Percentiles rank a stretch among this genome's conserved stretches.
phyloP scores from a whole-genome alignment of 64 coral and sea anemone species.

The Astreopora myriophthalma region DNA sequence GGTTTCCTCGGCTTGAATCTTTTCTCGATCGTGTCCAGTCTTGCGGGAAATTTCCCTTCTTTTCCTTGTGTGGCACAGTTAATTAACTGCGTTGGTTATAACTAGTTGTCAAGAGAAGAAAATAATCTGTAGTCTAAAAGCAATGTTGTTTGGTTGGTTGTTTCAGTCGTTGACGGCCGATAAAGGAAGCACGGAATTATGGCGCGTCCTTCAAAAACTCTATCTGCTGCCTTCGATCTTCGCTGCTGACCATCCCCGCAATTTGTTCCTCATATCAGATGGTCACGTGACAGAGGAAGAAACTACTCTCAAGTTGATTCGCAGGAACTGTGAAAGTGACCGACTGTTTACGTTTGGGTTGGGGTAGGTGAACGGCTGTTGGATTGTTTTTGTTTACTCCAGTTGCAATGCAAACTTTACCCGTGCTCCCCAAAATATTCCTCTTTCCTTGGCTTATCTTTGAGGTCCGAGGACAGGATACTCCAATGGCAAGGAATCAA shows the following conservation, averaged over 20 bases:
- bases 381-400: neutral
- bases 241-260: conserved; percentile 70
- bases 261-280: conserved; percentile 88
- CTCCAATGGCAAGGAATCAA: too few species aligned
- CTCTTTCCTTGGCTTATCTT: too few species aligned
- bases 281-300: conserved; percentile 96
- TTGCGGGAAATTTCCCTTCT: too few species aligned
- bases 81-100: too few species aligned
- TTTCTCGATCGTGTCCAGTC: too few species aligned
- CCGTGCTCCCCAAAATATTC: too few species aligned
- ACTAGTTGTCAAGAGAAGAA: too few species aligned
- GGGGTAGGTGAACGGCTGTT: conserved; percentile 58
- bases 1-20: too few species aligned
- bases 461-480: too few species aligned
- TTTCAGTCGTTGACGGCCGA: conserved; percentile 43
- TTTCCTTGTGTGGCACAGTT: too few species aligned
- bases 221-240: conserved; percentile 72
- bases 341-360: conserved; percentile 86
- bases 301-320: conserved; percentile 49
- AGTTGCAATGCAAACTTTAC: too few species aligned
- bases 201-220: conserved; percentile 66
- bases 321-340: conserved; percentile 23
- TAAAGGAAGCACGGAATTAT: conserved; percentile 89
- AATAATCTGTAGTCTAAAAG: neutral
- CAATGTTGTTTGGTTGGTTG: too few species aligned